These are phyloP conservation scores for Platyscapa corneri DNA, from an alignment of 1,140 invertebrate genomes.

Conservation along the genomic window DNA sequence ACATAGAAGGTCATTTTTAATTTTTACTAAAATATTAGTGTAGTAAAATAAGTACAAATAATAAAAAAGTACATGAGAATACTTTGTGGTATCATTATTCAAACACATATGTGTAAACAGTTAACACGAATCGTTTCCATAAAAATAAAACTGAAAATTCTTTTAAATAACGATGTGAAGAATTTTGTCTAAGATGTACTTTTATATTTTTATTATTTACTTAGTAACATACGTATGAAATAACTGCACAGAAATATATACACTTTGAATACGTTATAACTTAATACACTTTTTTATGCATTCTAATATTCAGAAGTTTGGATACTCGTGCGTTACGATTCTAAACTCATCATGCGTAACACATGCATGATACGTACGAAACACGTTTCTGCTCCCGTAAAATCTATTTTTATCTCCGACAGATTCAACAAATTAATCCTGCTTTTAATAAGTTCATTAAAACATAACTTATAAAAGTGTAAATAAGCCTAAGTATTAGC, in stretches of 20 bases:
- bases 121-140: no score
- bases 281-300: not conserved
- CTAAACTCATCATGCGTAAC: not conserved
- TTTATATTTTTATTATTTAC: not conserved
- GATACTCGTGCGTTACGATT: not conserved
- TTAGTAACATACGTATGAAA: not conserved
- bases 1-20: no score
- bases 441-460: conserved; percentile 47
- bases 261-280: not conserved
- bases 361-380: conserved; percentile 8
- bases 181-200: no score
- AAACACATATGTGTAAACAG: no score
- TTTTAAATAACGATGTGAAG: no score
- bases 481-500: not conserved
- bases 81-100: no score
- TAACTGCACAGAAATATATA: not conserved
- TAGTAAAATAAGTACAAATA: no score
- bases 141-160: no score
- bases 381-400: not conserved
- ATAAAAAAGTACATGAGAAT: no score
- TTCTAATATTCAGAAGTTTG: not conserved
- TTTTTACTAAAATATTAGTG: no score
- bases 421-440: conserved; percentile 40
- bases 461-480: not conserved
- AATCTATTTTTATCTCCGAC: conserved; percentile 36